phyloP scores from a whole-genome alignment of 2,797 vertebrate species.

The Phyllotis vaccarum region DNA sequence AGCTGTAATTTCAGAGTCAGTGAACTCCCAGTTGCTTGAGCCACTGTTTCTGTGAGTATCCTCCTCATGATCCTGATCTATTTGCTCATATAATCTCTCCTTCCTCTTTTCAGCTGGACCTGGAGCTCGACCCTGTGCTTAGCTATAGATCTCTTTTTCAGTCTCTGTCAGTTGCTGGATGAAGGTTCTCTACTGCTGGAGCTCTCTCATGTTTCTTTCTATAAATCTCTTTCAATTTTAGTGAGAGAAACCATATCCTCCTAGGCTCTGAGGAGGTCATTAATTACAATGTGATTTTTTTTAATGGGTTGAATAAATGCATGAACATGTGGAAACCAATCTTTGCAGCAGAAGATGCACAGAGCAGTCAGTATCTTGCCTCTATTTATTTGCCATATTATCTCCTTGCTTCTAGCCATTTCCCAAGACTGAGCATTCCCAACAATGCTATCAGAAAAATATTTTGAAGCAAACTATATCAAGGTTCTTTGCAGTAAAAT shows the following conservation, averaged over 20 bases:
- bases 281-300: background rate
- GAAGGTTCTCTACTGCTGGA: too few relatives aligned
- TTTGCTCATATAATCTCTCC: too few relatives aligned
- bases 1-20: too few relatives aligned
- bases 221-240: background rate
- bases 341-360: background rate
- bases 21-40: too few relatives aligned
- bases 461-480: background rate
- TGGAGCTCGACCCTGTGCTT: too few relatives aligned
- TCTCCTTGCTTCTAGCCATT: background rate
- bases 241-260: background rate
- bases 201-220: background rate
- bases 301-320: background rate
- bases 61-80: too few relatives aligned
- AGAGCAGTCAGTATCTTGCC: background rate
- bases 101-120: too few relatives aligned
- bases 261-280: background rate
- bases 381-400: background rate
- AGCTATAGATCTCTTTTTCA: too few relatives aligned
- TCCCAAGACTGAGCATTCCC: background rate
- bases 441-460: background rate
- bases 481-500: background rate
- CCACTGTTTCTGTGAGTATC: too few relatives aligned
- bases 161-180: too few relatives aligned
- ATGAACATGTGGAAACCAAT: background rate